Evolutionary conservation across 2,888 invertebrate species (phyloP).

Genomic region (Tolmerus cingulatus): DNA sequence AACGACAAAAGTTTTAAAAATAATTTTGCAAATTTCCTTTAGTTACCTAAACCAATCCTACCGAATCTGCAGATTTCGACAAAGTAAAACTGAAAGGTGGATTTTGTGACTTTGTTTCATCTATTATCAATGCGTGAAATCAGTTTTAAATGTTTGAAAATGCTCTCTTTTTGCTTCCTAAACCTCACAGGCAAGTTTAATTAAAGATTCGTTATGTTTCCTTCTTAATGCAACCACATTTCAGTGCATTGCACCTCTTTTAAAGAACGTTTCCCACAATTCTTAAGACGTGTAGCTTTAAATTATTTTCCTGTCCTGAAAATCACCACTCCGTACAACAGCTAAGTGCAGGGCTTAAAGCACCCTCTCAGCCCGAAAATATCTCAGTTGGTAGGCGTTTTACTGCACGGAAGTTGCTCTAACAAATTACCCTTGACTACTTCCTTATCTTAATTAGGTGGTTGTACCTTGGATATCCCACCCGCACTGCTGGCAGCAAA

Average conservation of each 20-base stretch:
- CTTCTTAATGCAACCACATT: neutral
- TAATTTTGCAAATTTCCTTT: no score
- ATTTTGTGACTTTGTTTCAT: no score
- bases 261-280: neutral
- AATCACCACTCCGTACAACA: neutral
- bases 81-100: no score
- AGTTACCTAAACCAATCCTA: no score
- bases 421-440: constrained; percentile 31
- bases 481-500: neutral
- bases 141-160: no score
- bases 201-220: neutral
- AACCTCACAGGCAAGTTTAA: no score
- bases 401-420: constrained; percentile 2
- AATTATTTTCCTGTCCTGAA: neutral
- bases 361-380: neutral
- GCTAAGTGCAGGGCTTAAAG: neutral
- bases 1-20: no score
- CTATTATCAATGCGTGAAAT: no score
- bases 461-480: neutral
- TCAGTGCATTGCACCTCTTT: neutral
- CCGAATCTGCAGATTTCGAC: no score
- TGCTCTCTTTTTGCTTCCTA: no score
- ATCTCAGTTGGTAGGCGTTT: constrained; percentile 12
- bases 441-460: constrained; percentile 30
- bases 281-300: neutral